Percentiles rank a stretch among this genome's conserved stretches.
phyloP scores from a whole-genome alignment of 2,113 vertebrate species.

The Nasalis larvatus region DNA sequence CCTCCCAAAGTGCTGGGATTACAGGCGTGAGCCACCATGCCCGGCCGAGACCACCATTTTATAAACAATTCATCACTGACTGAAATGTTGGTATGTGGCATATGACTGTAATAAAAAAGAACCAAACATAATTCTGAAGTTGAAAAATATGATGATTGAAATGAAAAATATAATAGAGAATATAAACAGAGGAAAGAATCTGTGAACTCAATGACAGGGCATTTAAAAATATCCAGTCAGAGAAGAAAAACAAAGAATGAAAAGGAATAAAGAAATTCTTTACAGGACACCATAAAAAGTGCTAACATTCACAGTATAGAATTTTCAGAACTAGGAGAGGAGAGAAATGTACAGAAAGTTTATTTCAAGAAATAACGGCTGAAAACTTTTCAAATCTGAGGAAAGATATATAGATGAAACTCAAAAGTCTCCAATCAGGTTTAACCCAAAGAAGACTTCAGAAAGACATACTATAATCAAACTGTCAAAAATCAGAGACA shows the following conservation, averaged over 20 bases:
- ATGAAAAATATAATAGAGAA: not conserved
- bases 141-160: not conserved
- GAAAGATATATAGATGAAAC: not conserved
- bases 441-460: not conserved
- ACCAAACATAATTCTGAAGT: not conserved
- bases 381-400: not conserved
- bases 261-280: not conserved
- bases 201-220: not conserved
- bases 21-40: too few relatives aligned
- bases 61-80: not conserved
- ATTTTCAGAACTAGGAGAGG: not conserved
- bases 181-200: not conserved
- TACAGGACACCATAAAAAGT: not conserved
- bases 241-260: not conserved
- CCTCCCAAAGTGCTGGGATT: too few relatives aligned
- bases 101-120: not conserved
- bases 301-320: not conserved
- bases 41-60: not conserved
- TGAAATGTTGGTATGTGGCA: not conserved
- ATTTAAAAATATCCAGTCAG: not conserved
- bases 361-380: not conserved
- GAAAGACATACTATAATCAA: not conserved
- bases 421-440: not conserved
- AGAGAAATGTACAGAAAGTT: not conserved
- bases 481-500: not conserved